Conservation (phyloP, 2,888 invertebrate species). For the Herminia tarsipennalis region DNA sequence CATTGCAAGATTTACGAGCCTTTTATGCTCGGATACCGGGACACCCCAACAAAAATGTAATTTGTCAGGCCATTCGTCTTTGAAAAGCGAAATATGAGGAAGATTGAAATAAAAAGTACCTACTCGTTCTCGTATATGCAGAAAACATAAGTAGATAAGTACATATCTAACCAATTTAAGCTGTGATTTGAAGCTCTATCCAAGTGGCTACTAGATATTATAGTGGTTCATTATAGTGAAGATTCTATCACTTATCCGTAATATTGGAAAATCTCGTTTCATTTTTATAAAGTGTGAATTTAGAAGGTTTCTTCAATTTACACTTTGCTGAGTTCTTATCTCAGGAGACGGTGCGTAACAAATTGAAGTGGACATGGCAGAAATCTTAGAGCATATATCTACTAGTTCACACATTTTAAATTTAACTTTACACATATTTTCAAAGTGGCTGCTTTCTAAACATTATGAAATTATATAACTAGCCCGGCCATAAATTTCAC, state of each 20-base stretch:
- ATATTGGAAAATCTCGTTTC: constrained; percentile 7
- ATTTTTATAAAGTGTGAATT: constrained; percentile 11
- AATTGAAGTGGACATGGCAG: too few relatives aligned
- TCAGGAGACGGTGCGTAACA: constrained; percentile 17
- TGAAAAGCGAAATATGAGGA: constrained; percentile 47
- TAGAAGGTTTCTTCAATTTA: constrained; percentile 21
- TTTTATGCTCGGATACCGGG: constrained; percentile 63
- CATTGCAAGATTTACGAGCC: constrained; percentile 64
- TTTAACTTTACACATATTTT: too few relatives aligned
- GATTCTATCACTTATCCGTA: constrained; percentile 1
- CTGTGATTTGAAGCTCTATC: too few relatives aligned
- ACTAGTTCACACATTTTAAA: too few relatives aligned
- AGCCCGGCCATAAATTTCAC: too few relatives aligned
- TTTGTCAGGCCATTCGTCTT: constrained; percentile 57
- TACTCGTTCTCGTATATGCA: background rate
- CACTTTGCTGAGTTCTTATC: constrained; percentile 25
- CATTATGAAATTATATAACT: too few relatives aligned
- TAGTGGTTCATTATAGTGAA: too few relatives aligned
- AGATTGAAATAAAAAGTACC: constrained; percentile 38
- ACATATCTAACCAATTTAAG: constrained; percentile 4
- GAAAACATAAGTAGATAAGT: background rate
- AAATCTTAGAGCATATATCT: too few relatives aligned
- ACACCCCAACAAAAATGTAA: constrained; percentile 65
- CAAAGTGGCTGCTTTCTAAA: too few relatives aligned
- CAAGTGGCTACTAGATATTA: constrained; percentile 7